Evolutionary conservation across 2,113 vertebrate genomes (phyloP).

Genomic region (Peucedramus taeniatus): DNA sequence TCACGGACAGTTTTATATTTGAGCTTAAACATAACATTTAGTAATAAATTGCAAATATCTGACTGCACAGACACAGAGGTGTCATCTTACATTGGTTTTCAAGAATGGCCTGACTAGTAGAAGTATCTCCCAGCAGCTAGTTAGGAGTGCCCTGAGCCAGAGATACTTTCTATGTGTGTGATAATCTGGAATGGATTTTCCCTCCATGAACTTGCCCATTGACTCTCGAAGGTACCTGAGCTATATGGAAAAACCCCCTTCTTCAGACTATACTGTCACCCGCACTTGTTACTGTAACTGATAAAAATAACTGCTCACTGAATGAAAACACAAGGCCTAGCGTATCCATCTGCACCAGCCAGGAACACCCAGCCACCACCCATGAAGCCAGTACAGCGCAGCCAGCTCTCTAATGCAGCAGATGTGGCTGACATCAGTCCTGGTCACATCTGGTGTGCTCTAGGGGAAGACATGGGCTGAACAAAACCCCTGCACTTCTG

Average conservation of each 20-base stretch:
- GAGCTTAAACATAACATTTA: background rate
- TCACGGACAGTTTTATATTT: background rate
- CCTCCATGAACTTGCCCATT: background rate
- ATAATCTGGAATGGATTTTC: background rate
- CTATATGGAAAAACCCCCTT: background rate
- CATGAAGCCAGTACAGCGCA: fast-evolving
- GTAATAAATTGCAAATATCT: background rate
- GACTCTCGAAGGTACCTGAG: background rate
- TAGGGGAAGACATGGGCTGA: background rate
- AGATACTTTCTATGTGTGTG: background rate
- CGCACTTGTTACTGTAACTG: fast-evolving
- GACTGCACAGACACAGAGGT: background rate
- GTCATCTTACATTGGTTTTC: background rate
- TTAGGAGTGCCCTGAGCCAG: background rate
- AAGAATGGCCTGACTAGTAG: background rate
- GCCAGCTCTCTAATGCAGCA: fast-evolving
- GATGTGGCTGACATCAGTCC: fast-evolving
- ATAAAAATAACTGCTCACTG: background rate
- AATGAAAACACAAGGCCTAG: background rate
- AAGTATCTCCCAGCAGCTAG: background rate
- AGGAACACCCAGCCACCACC: fast-evolving
- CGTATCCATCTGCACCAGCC: background rate
- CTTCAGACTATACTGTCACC: background rate
- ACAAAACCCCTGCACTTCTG: background rate
- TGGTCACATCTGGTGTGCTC: fast-evolving